Evolutionary conservation across 2,797 vertebrate species (phyloP), one percentile per base, ranked within the genome.

Genomic region (Sparidentex hasta): DNA sequence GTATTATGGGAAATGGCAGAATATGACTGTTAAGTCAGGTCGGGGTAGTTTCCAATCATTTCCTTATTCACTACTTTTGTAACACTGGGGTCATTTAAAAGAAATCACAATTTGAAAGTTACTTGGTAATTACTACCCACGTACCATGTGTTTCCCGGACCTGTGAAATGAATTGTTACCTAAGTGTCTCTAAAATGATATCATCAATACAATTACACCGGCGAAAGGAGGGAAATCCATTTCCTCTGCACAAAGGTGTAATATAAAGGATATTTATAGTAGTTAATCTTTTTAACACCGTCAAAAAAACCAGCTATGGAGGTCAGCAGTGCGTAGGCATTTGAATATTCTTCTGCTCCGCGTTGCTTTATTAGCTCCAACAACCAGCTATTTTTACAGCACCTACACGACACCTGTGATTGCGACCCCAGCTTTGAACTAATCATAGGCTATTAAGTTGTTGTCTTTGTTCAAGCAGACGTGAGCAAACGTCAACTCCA

Each of bases 401-500:
- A n/a, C 25, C 13, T 33, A 3, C 3, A 21, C 7, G 2, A 5
- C 29, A 43, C 25, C 56, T 70, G 9, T 65, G 71, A 76, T 80
- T 76, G 64, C 55, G 71, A 47, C 16, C 2, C 8, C 2, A 11
- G 7, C 18, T 64, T 70, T 65, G 33, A 55, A 4, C n/a, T 54
- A 7, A 69, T 43, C n/a, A n/a, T 17, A 25, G n/a, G 12, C 43
- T 33, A 20, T 11, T 6, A 65, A 38, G 54, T 55, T 58, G 25
- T 66, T 59, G 29, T 67, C 21, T 68, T 18, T 54, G 44, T 27
- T 23, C 1, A 69, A 58, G 52, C 38, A 23, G 14, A 62, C 51
- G 11, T n/a, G 25, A 76, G 64, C 27, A 71, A 73, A 71, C 48
- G 67, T 65, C 65, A 81, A 16, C 12, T 11, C n/a, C 57, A 70